Base-by-base conservation (phyloP, 2,797 vertebrate species). In the Hippopotamyrus pictus region DNA sequence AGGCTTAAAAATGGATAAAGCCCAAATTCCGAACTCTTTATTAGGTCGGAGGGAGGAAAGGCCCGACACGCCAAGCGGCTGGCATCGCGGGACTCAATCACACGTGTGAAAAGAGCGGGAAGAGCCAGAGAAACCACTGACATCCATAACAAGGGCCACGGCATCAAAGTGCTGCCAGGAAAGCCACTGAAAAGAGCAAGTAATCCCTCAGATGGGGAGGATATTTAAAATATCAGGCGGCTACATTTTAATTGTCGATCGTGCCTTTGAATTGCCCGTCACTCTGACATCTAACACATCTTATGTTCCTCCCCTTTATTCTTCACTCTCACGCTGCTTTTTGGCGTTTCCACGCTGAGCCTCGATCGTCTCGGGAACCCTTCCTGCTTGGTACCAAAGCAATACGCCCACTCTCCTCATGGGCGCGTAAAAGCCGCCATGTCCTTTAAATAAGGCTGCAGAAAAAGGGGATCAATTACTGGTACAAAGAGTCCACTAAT, bases 171-270 rank as follows among this genome's bases (percentile, higher is more conserved):
- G 65, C 84, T 89, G 53, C 53, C 79, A 57, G 89, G 88, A 90
- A 29, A 91, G 90, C 89, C 87, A 91, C 90, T 91, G 87, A 91
- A 90, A 91, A 46, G 90, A 82, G 44, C 51, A 83, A 84, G 73
- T 93, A 91, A 91, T 91, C 91, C 91, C 89, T 22, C 59, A 85
- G 89, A 92, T 91, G 90, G 89, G 65, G 88, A 90, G 88, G 89
- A 89, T 91, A 89, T 89, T 91, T 90, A 90, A 89, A 89, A 88
- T 89, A 92, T 84, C 84, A 91, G 91, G 76, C 51, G 29, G 91
- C 84, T 89, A 88, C 89, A 90, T 90, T 91, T 91, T 91, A 92
- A 92, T 93, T 92, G 92, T 92, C 62, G 59, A 91, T 90, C 90
- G 89, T 88, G 37, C 86, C 91, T 91, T 92, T 93, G 91, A 93